Evolutionary conservation across 2,888 invertebrate genomes (phyloP).

Genomic region (Calameuta idolon): DNA sequence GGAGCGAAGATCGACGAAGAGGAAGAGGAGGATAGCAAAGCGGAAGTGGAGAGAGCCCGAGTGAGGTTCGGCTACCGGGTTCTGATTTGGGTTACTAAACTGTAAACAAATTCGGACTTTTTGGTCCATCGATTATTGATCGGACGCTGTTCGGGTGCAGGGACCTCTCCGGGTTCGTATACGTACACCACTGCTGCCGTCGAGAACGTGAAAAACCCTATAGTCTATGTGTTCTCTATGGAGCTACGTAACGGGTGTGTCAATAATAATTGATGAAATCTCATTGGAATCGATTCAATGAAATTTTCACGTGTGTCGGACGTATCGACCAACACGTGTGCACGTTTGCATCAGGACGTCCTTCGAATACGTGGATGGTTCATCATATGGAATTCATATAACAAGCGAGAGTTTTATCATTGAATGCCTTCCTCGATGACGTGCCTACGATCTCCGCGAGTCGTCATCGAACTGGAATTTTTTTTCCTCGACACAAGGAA

Average conservation of each 20-base stretch:
- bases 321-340: not conserved
- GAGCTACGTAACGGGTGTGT: not conserved
- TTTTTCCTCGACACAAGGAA: not conserved
- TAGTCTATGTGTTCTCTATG: not conserved
- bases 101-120: conserved; percentile 64
- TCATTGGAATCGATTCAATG: not conserved
- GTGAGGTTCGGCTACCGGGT: conserved; percentile 32
- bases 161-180: conserved; percentile 43
- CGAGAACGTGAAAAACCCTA: not conserved
- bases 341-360: not conserved
- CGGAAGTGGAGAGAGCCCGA: conserved; percentile 10
- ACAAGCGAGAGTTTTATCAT: not conserved
- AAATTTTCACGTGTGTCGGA: not conserved
- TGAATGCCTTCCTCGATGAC: not conserved
- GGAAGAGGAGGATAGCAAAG: conserved; percentile 30
- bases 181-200: not conserved
- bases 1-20: conserved; percentile 18
- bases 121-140: conserved; percentile 63
- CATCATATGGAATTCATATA: not conserved
- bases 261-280: not conserved
- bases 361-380: not conserved
- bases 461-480: not conserved
- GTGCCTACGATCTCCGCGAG: not conserved
- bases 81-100: conserved; percentile 63
- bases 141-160: conserved; percentile 49